Evolutionary conservation across 2,113 vertebrate genomes (phyloP).

Genomic region (Chroicocephalus ridibundus): DNA sequence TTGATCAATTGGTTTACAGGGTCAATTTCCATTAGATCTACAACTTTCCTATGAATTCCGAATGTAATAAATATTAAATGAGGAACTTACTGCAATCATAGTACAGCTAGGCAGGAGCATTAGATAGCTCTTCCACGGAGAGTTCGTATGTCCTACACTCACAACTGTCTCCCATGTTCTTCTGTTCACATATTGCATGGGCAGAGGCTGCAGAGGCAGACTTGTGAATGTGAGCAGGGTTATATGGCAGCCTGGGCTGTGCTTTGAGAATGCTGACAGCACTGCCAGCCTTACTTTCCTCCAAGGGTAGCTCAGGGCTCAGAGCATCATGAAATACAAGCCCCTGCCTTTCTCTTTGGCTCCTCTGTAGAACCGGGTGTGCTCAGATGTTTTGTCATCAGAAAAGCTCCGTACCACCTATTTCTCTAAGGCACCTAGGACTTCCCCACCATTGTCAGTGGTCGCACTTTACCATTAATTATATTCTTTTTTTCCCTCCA

Average conservation of each 20-base stretch:
- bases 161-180: neutral
- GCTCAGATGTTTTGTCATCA: neutral
- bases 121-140: neutral
- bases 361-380: neutral
- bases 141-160: neutral
- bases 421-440: neutral
- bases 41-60: neutral
- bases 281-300: neutral
- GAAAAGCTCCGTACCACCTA: neutral
- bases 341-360: neutral
- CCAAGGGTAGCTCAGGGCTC: neutral
- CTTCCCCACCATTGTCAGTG: neutral
- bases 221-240: neutral
- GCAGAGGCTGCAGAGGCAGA: neutral
- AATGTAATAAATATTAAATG: neutral
- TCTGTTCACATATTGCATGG: neutral
- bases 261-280: neutral
- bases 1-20: conserved; percentile 19
- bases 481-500: neutral
- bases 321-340: neutral
- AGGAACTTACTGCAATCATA: neutral
- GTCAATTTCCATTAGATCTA: conserved; percentile 33
- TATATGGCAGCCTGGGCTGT: neutral
- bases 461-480: neutral
- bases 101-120: neutral